Base-by-base conservation (phyloP, 2,888 invertebrate species). In the Agrenia bidenticulata region DNA sequence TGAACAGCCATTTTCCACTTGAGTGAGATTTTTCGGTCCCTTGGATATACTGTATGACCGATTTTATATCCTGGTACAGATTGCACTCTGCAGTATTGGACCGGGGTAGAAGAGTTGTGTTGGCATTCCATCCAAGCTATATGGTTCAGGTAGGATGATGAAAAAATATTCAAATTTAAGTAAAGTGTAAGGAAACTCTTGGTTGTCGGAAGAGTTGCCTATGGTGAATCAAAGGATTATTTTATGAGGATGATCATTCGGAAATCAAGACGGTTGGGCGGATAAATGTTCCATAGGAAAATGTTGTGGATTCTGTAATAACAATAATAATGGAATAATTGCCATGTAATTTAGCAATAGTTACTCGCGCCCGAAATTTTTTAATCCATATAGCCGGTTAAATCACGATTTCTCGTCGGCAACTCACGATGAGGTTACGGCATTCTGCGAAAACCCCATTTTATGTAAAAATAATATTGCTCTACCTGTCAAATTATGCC, bases 241-340 rank as follows among this genome's bases (percentile, higher is more conserved):
- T 32, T 32, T 32, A 32, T 32, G 32, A 32, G 32, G 45, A 4
- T 5, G 45, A 45, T 45, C 45, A 45, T 45, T 45, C 32, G 45
- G 17, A 45, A 19, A 45, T 45, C 45, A 45, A 45, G 45, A 17
- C 45, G 45, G 45, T 45, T 17, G 45, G 45, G 45, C 45, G 45
- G 69, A 72, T 72, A 72, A 74, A 70, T 63, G 64, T 68, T 64
- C 64, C 65, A 67, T 67, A 73, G 68, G 73, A 69, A 69, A 73
- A 70, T 69, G 67, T 70, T 73, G 73, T 68, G 57, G 72, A 56
- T 67, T 64, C 69, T 60, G 63, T 74, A 73, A 74, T 73, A 73
- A 75, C 71, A 75, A 74, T 72, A 73, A 75, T 73, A 72, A 72
- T 71, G 72, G 69, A 73, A 74, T 74, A 74, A 74, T 74, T 76